Evolutionary conservation across 2,888 invertebrate species (phyloP).

Genomic region (Phragmatobia fuliginosa): DNA sequence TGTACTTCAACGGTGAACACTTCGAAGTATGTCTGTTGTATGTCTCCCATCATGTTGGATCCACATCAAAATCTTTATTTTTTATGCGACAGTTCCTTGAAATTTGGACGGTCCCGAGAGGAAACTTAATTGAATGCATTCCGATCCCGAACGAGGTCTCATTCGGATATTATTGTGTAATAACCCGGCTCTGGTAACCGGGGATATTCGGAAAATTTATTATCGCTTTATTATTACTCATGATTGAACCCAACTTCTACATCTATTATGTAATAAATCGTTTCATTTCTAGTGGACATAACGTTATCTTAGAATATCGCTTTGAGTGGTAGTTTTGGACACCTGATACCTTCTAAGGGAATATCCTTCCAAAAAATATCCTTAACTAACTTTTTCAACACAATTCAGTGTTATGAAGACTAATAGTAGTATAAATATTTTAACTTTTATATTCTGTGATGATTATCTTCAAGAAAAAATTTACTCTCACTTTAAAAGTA

Average conservation of each 20-base stretch:
- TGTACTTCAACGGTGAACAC: too few relatives aligned
- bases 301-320: not conserved
- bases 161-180: slow-evolving; percentile 41
- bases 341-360: not conserved
- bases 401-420: too few relatives aligned
- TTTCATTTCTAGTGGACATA: slow-evolving; percentile 5
- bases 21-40: not conserved
- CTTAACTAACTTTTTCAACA: too few relatives aligned
- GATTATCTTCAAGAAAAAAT: too few relatives aligned
- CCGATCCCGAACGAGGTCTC: slow-evolving; percentile 35
- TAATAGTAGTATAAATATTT: too few relatives aligned
- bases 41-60: not conserved
- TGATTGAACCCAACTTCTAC: slow-evolving; percentile 20
- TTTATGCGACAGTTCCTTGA: slow-evolving; percentile 12
- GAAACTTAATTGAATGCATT: slow-evolving; percentile 44
- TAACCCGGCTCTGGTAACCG: slow-evolving; percentile 30
- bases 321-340: not conserved
- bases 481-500: too few relatives aligned
- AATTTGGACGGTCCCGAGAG: not conserved
- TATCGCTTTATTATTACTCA: slow-evolving; percentile 22
- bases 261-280: slow-evolving; percentile 10
- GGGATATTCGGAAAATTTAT: slow-evolving; percentile 39
- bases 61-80: slow-evolving; percentile 17
- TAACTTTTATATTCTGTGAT: too few relatives aligned
- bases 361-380: not conserved